Evolutionary conservation across 2,888 invertebrate species (phyloP), one percentile per base, ranked within the genome.

Genomic region (Cerceris rybyensis): DNA sequence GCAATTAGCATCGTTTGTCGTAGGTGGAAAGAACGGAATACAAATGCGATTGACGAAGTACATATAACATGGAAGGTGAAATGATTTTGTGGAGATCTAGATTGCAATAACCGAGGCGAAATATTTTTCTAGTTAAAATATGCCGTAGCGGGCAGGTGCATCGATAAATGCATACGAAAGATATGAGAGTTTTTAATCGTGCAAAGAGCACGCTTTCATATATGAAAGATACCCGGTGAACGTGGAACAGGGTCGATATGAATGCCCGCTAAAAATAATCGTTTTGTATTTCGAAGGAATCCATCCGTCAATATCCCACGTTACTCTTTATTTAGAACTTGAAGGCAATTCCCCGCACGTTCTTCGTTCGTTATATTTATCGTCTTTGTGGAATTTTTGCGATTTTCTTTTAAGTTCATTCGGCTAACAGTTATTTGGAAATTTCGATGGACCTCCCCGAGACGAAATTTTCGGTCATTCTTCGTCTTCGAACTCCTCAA

Each of bases 161-260:
- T 42, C 54, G 43, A 42, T 50, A 42, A 41, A 14, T n/a, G 58
- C 1, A 8, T 13, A 17, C 16, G 49, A 46, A 57, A 50, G 50
- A 64, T 64, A 76, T 66, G 16, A 9, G 60, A 43, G 42, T 39
- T 73, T 80, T 82, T 76, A 84, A 84, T 82, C 83, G 77, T 43
- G 68, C 69, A 54, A 68, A 80, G 67, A 80, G 84, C 81, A 65
- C 54, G 61, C 46, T 70, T 52, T 50, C 76, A 28, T 77, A 70
- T 61, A 67, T 59, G 71, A 57, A 64, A 61, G 46, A 50, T 42
- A 72, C 54, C 17, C 39, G 1, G 57, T 28, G 54, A 57, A n/a
- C 11, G 9, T 58, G 57, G n/a, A 67, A 49, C 17, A 61, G 42
- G 11, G 28, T 39, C 50, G 39, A 63, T 52, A n/a, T 50, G 63